Evolutionary conservation across 2,888 invertebrate genomes (phyloP).

Genomic region (Ditylenchus weischeri): DNA sequence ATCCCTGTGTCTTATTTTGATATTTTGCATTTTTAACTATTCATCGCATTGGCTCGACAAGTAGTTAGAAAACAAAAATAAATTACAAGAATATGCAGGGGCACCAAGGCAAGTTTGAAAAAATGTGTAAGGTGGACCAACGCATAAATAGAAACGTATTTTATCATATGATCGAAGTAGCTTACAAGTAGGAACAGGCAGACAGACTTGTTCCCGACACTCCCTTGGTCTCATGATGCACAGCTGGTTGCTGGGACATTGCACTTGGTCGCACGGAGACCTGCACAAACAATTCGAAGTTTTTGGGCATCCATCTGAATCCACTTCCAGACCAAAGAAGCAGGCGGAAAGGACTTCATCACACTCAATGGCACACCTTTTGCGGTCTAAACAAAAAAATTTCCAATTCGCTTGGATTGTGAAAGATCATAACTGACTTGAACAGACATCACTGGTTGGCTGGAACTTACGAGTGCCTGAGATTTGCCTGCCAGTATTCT

Average conservation of each 20-base stretch:
- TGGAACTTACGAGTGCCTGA: slow-evolving; percentile 32
- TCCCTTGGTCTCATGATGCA: slow-evolving; percentile 38
- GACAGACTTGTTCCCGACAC: slow-evolving; percentile 36
- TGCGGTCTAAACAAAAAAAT: slow-evolving; percentile 9
- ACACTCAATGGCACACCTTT: slow-evolving; percentile 27
- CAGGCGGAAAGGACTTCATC: slow-evolving; percentile 22
- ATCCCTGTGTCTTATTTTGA: no score
- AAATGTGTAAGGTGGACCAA: no score
- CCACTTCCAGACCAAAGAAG: slow-evolving; percentile 40
- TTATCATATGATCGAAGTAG: neutral
- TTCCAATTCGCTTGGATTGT: neutral
- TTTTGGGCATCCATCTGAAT: slow-evolving; percentile 35
- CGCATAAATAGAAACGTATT: no score
- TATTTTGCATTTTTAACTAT: no score
- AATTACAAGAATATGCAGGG: no score
- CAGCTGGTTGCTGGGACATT: slow-evolving; percentile 30
- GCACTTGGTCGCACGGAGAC: slow-evolving; percentile 34
- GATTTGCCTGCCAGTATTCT: slow-evolving; percentile 31
- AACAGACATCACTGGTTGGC: slow-evolving; percentile 27
- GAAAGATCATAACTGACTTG: slow-evolving; percentile 7
- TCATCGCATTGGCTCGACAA: no score
- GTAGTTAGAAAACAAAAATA: no score
- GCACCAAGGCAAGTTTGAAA: no score
- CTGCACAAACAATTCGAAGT: slow-evolving; percentile 36
- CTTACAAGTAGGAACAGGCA: slow-evolving; percentile 45